Base-by-base conservation (phyloP, 2,888 invertebrate genomes). In the Dasypogon diadema region DNA sequence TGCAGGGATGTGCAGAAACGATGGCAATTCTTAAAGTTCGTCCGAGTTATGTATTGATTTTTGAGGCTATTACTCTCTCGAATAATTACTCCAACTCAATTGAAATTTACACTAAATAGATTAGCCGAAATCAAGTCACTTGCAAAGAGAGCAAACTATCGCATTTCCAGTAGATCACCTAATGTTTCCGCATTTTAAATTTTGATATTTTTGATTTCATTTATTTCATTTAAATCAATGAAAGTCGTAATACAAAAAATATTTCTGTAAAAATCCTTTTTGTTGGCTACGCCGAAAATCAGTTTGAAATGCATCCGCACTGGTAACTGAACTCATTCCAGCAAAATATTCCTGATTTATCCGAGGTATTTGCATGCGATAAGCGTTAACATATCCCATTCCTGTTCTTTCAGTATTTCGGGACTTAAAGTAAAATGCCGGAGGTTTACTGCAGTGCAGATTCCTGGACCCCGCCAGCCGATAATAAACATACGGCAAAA, bases 401-500 rank as follows among this genome's bases (percentile, higher is more conserved):
- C 42, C 1, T 42, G 2, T 6, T 2, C 42, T 3, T 3, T 42
- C 12, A 42, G 10, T 18, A 18, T 34, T 37, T 60, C n/a, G 21
- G 18, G 12, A 18, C n/a, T 65, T 14, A 65, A 65, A 26, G 24
- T 8, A 56, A 56, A 5, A 12, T 24, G 4, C 24, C 65, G 46
- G 24, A 42, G 48, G 16, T 12, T 18, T 30, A 18, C 34, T 54
- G 70, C 70, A 70, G 12, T 70, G 70, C 70, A 24, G 37, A 21
- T 12, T 12, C 30, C 54, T 6, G 12, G 37, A 14, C 1, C 16
- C 37, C 18, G 34, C 54, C 8, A 8, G 30, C 18, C 14, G 37
- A 54, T 54, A 70, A 70, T 54, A 22, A 70, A 70, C 70, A 70
- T 30, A 70, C 22, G 70, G 54, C 70, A 54, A 70, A 70, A 30